phyloP scores from a whole-genome alignment of 2,797 vertebrate genomes.

The Limnodromus scolopaceus region DNA sequence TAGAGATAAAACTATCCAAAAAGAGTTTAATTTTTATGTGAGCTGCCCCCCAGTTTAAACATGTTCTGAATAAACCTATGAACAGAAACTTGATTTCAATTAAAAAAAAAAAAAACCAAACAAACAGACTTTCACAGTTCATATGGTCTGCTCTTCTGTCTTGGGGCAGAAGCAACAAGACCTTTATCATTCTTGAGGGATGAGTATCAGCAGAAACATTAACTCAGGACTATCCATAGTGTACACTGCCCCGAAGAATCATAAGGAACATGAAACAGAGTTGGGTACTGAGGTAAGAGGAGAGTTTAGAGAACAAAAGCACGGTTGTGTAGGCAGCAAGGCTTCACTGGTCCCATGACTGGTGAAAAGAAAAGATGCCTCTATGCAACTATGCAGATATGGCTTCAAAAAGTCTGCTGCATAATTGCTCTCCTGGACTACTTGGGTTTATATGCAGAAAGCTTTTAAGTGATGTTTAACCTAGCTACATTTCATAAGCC shows the following conservation, averaged over 20 bases:
- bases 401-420: background rate
- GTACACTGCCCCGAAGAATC: background rate
- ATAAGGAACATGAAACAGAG: background rate
- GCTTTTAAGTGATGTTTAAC: background rate
- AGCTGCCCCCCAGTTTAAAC: background rate
- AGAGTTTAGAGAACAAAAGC: background rate
- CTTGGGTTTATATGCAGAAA: background rate
- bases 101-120: background rate
- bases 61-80: background rate
- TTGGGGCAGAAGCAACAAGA: background rate
- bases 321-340: background rate
- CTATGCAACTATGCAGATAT: background rate
- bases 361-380: background rate
- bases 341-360: background rate
- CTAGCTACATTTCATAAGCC: background rate
- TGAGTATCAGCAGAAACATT: background rate
- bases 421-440: background rate
- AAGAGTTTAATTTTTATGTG: background rate
- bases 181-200: background rate
- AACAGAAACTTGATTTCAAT: background rate
- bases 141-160: background rate
- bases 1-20: background rate
- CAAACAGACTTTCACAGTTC: background rate
- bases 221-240: background rate
- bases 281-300: background rate